phyloP scores from a whole-genome alignment of 2,888 invertebrate species.

The Heliconius ethilla region DNA sequence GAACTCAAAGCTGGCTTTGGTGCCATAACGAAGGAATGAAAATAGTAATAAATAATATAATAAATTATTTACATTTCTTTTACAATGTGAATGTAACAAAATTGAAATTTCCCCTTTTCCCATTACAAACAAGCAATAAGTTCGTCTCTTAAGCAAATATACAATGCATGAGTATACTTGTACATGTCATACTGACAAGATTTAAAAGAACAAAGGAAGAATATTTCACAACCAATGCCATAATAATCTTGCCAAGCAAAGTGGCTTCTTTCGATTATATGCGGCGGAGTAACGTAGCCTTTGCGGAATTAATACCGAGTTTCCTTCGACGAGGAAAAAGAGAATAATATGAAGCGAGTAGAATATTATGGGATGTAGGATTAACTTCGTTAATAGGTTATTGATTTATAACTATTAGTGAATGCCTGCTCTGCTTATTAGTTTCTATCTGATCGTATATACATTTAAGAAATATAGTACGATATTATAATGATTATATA shows the following conservation, averaged over 20 bases:
- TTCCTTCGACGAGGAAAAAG: slow-evolving; percentile 31
- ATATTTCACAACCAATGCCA: slow-evolving; percentile 21
- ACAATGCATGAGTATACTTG: background rate
- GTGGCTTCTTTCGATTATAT: slow-evolving; percentile 27
- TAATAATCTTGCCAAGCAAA: slow-evolving; percentile 26
- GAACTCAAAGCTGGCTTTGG: too few species aligned
- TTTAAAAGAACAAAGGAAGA: slow-evolving; percentile 18
- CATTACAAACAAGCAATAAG: background rate
- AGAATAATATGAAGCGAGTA: slow-evolving; percentile 35
- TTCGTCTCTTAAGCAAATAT: slow-evolving; percentile 2
- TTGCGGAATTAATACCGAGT: slow-evolving; percentile 32
- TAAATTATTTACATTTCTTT: background rate
- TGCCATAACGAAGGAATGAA: too few species aligned
- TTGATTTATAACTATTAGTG: slow-evolving; percentile 37
- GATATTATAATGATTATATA: background rate
- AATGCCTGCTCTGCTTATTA: slow-evolving; percentile 11
- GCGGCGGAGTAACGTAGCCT: slow-evolving; percentile 23
- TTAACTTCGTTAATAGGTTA: slow-evolving; percentile 44
- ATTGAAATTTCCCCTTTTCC: background rate
- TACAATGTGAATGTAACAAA: background rate
- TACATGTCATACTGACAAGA: background rate
- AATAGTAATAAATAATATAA: background rate
- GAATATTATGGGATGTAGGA: slow-evolving; percentile 33
- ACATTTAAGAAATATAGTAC: background rate
- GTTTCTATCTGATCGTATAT: background rate